Evolutionary conservation across 2,113 vertebrate species (phyloP).

Genomic region (Deroptyus accipitrinus): DNA sequence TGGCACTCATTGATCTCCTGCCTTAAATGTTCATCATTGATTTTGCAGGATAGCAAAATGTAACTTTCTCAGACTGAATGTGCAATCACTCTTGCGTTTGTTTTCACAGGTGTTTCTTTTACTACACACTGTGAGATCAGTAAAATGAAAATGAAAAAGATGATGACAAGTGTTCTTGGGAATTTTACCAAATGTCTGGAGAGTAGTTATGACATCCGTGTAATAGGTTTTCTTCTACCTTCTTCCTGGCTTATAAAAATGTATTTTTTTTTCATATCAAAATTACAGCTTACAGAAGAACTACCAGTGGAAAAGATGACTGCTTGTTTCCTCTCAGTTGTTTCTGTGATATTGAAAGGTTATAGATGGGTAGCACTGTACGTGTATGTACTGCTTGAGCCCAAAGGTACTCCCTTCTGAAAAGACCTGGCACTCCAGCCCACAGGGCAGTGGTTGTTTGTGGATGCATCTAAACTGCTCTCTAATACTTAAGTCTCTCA

Average conservation of each 20-base stretch:
- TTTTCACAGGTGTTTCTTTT: conserved; percentile 51
- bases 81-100: conserved; percentile 40
- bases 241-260: conserved; percentile 8
- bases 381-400: accelerated
- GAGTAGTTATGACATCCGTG: not conserved
- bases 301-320: not conserved
- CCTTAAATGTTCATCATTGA: not conserved
- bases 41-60: not conserved
- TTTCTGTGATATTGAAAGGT: not conserved
- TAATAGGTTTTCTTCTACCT: not conserved
- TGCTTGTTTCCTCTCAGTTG: not conserved
- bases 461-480: not conserved
- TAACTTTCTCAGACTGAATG: not conserved
- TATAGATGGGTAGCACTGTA: not conserved
- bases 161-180: not conserved
- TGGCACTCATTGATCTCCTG: not conserved
- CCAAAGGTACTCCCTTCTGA: not conserved
- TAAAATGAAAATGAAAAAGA: not conserved
- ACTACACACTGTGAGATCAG: not conserved
- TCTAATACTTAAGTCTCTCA: not conserved
- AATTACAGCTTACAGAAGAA: not conserved
- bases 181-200: conserved; percentile 19
- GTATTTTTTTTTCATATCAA: not conserved
- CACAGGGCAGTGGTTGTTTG: not conserved
- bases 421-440: not conserved